Base-by-base conservation (phyloP, 1,140 invertebrate genomes). In the Mercenaria mercenaria region DNA sequence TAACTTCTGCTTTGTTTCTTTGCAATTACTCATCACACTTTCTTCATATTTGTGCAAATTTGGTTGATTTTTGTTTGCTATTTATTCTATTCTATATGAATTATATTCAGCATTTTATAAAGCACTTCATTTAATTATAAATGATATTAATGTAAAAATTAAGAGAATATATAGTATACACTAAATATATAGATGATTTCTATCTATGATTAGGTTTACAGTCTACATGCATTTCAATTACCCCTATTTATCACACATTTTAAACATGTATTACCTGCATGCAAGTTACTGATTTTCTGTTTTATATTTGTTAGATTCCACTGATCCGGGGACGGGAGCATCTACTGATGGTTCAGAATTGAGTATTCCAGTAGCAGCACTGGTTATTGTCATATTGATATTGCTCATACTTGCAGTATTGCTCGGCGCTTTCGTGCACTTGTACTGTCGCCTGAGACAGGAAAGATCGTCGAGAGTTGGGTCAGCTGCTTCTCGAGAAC, bases 41-140 rank as follows among this genome's bases (percentile, higher is more conserved):
- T 79, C 76, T 52, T 47, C 43, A 52, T 47, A 79, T 79, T 79
- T 79, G 76, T 56, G 76, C 76, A 52, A 79, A 79, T 50, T 50
- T 18, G 76, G 76, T 32, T 52, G 37, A 11, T n/a, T n/a, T n/a
- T n/a, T n/a, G n/a, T n/a, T n/a, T 34, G 61, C 61, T n/a, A n/a
- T 67, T 11, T 67, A 6, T 67, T n/a, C 61, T 10, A 23, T 67
- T 67, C 8, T 47, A 47, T 47, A 47, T 47, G 43, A 10, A 47
- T n/a, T n/a, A n/a, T n/a, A n/a, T n/a, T n/a, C n/a, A n/a, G n/a
- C n/a, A n/a, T n/a, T n/a, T n/a, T n/a, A n/a, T n/a, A n/a, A n/a
- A n/a, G n/a, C n/a, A n/a, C n/a, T n/a, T n/a, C n/a, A n/a, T n/a
- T n/a, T n/a, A n/a, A n/a, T n/a, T n/a, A n/a, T n/a, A n/a, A n/a